Evolutionary conservation across 2,113 vertebrate species (phyloP).

Genomic region (Thryonomys swinderianus): DNA sequence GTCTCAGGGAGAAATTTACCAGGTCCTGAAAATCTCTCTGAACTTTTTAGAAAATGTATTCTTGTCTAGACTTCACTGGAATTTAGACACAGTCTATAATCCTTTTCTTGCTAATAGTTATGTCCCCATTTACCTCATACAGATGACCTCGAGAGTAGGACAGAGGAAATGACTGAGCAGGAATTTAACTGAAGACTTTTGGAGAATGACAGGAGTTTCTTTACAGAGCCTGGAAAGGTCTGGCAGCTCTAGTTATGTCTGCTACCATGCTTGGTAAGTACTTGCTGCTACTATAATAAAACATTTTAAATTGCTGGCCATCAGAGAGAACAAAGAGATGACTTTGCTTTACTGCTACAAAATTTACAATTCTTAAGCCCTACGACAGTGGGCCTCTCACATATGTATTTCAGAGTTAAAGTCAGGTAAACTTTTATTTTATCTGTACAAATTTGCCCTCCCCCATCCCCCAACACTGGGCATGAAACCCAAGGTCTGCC

Average conservation of each 20-base stretch:
- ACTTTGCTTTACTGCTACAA: neutral
- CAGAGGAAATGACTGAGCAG: neutral
- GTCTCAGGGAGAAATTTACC: constrained; percentile 8
- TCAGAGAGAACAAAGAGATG: neutral
- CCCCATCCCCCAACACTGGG: neutral
- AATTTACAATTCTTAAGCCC: neutral
- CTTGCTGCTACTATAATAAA: constrained; percentile 3
- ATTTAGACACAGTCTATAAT: neutral
- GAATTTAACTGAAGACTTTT: constrained; percentile 16
- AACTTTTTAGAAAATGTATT: constrained; percentile 42
- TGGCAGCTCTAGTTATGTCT: neutral
- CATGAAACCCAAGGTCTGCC: neutral
- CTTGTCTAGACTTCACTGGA: constrained; percentile 30
- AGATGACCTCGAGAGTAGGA: neutral
- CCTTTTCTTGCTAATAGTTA: neutral
- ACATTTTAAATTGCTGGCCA: neutral
- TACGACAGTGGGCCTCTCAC: neutral
- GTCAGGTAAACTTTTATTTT: neutral
- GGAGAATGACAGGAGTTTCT: neutral
- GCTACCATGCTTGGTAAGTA: neutral
- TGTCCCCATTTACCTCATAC: neutral
- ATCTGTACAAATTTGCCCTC: neutral
- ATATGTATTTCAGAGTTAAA: neutral
- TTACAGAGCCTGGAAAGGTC: neutral
- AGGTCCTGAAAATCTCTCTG: neutral